A percentile compares a stretch with the other conserved stretches of the same genome.
Conservation (phyloP, 2,888 invertebrate genomes). For the Apoda limacodes region DNA sequence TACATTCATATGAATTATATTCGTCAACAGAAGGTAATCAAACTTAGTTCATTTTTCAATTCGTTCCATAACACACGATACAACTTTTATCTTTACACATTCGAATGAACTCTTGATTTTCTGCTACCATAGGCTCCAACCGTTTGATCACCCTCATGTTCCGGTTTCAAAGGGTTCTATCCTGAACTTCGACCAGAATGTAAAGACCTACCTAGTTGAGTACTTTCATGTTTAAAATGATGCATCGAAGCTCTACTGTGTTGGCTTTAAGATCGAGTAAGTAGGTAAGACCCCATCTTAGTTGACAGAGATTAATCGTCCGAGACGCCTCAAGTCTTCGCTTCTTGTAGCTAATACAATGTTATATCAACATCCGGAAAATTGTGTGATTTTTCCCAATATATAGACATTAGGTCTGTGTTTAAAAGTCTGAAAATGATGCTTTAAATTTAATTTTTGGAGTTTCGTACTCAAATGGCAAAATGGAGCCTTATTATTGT, state of each 20-base stretch:
- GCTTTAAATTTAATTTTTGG: too few species aligned
- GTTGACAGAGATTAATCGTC: constrained; percentile 62
- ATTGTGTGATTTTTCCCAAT: constrained; percentile 61
- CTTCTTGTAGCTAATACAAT: too few species aligned
- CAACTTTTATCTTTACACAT: constrained; percentile 39
- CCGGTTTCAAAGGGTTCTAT: constrained; percentile 33
- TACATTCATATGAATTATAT: too few species aligned
- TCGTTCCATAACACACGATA: too few species aligned
- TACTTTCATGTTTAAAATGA: constrained; percentile 9
- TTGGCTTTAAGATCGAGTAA: constrained; percentile 46
- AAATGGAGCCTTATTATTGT: too few species aligned
- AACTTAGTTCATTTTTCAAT: too few species aligned
- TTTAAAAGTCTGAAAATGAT: too few species aligned
- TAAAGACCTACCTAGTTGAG: constrained; percentile 23
- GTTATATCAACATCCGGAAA: constrained; percentile 63
- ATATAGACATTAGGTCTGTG: too few species aligned
- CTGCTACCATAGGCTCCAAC: constrained; percentile 30
- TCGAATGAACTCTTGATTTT: constrained; percentile 40
- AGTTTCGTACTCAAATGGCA: too few species aligned
- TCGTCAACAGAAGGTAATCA: too few species aligned
- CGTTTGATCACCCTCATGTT: constrained; percentile 34
- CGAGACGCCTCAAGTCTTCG: constrained; percentile 49
- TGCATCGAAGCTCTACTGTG: constrained; percentile 33
- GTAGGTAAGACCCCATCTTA: constrained; percentile 47
- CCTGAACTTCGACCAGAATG: constrained; percentile 29